These are phyloP conservation scores for Ciconia maguari DNA, from an alignment of 2,113 vertebrate species.

Conservation along the genomic window DNA sequence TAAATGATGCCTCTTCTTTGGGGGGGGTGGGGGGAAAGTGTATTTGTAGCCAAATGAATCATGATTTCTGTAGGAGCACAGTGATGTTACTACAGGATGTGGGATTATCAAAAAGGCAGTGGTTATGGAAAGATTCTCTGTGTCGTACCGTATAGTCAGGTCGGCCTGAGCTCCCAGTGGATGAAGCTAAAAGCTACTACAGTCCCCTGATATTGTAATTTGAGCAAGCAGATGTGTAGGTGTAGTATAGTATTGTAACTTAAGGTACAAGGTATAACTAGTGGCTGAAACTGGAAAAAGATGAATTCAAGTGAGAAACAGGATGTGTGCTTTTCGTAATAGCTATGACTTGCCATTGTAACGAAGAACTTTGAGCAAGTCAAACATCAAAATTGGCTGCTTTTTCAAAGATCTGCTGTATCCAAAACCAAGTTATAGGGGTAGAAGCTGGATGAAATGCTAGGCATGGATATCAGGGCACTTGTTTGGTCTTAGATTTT, in stretches of 20 bases:
- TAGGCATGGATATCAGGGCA: neutral
- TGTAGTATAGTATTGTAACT: neutral
- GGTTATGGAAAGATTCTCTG: neutral
- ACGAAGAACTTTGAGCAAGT: neutral
- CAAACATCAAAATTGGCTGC: neutral
- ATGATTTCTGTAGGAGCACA: neutral
- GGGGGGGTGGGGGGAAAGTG: no score
- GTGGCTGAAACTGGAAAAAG: neutral
- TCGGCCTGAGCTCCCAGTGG: neutral
- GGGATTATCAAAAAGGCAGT: neutral
- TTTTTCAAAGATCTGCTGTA: neutral
- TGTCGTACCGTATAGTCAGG: rapidly evolving
- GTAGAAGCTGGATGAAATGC: neutral
- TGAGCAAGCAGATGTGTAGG: neutral
- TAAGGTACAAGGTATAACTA: neutral
- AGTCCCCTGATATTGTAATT: neutral
- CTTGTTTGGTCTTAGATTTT: neutral
- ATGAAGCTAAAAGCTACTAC: neutral
- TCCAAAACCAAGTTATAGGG: neutral
- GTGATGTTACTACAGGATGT: neutral
- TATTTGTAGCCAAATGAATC: neutral
- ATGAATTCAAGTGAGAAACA: neutral
- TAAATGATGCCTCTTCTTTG: neutral
- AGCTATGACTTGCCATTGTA: neutral
- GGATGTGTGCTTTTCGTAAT: rapidly evolving